phyloP scores from a whole-genome alignment of 2,888 invertebrate species.

The Cephus rjabovi region DNA sequence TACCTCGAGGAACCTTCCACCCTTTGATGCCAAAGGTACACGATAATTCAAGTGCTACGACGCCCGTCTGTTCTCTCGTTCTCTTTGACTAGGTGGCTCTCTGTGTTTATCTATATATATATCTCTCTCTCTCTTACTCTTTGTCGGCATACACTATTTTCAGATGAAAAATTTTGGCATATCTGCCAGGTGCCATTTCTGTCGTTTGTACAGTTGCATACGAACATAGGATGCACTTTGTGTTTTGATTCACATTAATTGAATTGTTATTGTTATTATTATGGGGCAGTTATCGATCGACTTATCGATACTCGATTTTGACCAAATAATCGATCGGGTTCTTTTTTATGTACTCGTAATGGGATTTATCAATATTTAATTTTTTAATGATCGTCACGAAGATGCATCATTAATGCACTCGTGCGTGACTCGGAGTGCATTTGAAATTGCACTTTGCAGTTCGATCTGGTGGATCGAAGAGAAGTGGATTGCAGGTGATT shows the following conservation, averaged over 20 bases:
- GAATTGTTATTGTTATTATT: not conserved
- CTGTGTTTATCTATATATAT: not conserved
- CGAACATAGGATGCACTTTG: not conserved
- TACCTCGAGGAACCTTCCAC: not conserved
- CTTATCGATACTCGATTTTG: not conserved
- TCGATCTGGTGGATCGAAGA: not conserved
- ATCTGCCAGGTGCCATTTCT: no score
- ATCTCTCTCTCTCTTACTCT: not conserved
- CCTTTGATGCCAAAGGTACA: not conserved
- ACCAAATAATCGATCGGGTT: no score
- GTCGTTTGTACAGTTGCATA: not conserved
- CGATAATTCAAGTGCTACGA: not conserved
- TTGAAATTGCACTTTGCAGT: not conserved
- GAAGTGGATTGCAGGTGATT: not conserved
- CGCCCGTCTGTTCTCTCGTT: not conserved
- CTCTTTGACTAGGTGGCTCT: not conserved
- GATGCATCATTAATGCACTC: not conserved
- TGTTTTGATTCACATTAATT: not conserved
- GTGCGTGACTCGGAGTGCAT: not conserved
- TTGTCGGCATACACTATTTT: not conserved
- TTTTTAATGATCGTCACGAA: not conserved
- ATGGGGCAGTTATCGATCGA: not conserved
- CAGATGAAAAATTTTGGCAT: not conserved
- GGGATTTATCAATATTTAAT: not conserved
- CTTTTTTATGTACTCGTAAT: not conserved